A percentile compares a stretch with the other conserved stretches of the same genome.
Conservation (phyloP, 1,140 invertebrate species). For the Neodiprion lecontei region DNA sequence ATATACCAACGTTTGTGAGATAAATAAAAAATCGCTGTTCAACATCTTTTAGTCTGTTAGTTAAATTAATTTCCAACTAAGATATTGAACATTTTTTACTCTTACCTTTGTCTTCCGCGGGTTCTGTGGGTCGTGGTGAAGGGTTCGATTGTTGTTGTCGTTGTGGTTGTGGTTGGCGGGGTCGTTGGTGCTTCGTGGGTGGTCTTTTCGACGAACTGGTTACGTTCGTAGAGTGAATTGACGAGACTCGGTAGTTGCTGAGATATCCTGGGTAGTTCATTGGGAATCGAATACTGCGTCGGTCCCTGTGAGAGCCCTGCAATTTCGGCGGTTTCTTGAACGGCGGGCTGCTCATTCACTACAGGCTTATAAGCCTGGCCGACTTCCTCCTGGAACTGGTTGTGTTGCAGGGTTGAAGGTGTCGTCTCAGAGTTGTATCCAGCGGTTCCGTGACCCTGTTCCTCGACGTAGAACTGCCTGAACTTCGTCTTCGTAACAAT, state of each 20-base stretch:
- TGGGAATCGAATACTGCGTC: slow-evolving; percentile 51
- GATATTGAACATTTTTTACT: slow-evolving; percentile 14
- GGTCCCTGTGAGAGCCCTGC: slow-evolving; percentile 28
- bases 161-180: slow-evolving; percentile 35
- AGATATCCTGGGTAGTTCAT: slow-evolving; percentile 62
- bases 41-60: too few relatives aligned
- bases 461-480: slow-evolving; percentile 37
- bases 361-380: too few relatives aligned
- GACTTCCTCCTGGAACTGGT: too few relatives aligned
- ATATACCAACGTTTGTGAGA: too few relatives aligned
- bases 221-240: slow-evolving; percentile 66
- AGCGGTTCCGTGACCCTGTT: slow-evolving; percentile 16
- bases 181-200: slow-evolving; percentile 34
- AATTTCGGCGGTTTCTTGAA: slow-evolving; percentile 11
- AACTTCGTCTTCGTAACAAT: slow-evolving; percentile 38
- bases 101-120: slow-evolving; percentile 46
- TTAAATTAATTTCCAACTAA: background rate
- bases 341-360: background rate
- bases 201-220: slow-evolving; percentile 38
- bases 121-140: slow-evolving; percentile 46
- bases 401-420: too few relatives aligned
- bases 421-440: too few relatives aligned
- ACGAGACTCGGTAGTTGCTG: slow-evolving; percentile 66
- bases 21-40: too few relatives aligned
- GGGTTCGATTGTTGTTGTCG: slow-evolving; percentile 41